Conservation (phyloP, 1,140 invertebrate genomes). For the Microplitis demolitor region DNA sequence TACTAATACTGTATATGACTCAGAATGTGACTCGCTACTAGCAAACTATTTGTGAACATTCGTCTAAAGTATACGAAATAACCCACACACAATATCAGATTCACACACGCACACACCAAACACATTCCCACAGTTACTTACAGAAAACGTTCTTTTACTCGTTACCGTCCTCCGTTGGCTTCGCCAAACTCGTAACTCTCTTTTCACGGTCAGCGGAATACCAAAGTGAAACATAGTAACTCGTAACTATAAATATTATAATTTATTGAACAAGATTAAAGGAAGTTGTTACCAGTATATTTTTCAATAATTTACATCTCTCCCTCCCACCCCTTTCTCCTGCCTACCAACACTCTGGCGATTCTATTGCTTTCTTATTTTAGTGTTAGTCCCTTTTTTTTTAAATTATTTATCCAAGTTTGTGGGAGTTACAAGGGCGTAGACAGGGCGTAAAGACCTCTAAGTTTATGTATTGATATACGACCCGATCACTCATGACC, state of each 20-base stretch:
- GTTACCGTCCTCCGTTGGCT: neutral
- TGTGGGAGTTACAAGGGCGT: neutral
- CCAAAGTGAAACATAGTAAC: slow-evolving; percentile 20
- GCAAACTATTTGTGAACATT: slow-evolving; percentile 33
- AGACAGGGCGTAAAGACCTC: slow-evolving; percentile 14
- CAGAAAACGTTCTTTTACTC: neutral
- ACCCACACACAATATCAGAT: neutral
- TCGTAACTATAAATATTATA: slow-evolving; percentile 20
- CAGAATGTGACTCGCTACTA: slow-evolving; percentile 26
- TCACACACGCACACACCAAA: neutral
- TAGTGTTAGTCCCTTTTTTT: neutral
- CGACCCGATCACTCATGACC: slow-evolving; percentile 29
- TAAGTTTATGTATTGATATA: slow-evolving; percentile 30
- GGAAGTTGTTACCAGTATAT: neutral
- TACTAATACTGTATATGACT: slow-evolving; percentile 16
- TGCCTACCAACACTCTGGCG: too few relatives aligned
- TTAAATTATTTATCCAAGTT: neutral
- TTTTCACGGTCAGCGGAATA: slow-evolving; percentile 29
- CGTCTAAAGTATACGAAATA: slow-evolving; percentile 11
- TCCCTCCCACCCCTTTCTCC: neutral
- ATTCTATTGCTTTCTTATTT: neutral
- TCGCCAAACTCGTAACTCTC: slow-evolving; percentile 22
- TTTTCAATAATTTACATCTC: slow-evolving; percentile 1
- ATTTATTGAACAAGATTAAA: neutral
- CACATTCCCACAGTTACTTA: neutral